Conservation (phyloP, 2,888 invertebrate genomes). For the Polyommatus iphigenia region DNA sequence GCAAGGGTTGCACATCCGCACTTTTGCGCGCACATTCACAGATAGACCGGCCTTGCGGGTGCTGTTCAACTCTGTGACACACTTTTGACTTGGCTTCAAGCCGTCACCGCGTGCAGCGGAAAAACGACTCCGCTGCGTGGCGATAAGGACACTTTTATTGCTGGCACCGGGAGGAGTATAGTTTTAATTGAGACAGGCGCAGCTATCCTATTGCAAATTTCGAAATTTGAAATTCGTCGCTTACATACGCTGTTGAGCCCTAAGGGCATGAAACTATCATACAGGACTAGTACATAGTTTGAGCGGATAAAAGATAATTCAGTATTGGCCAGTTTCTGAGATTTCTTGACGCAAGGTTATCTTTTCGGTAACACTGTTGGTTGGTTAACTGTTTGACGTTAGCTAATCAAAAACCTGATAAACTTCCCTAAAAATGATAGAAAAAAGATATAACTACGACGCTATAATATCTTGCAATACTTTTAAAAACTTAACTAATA, state of each 20-base stretch:
- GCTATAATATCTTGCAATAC: no score
- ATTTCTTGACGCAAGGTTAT: not conserved
- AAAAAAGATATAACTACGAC: no score
- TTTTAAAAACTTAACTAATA: no score
- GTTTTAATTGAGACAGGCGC: conserved; percentile 57
- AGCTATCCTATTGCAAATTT: conserved; percentile 60
- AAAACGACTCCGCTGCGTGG: conserved; percentile 51
- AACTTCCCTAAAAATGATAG: no score
- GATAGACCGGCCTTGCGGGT: conserved; percentile 75
- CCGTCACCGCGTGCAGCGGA: conserved; percentile 54
- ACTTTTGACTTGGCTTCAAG: conserved; percentile 77
- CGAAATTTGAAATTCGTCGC: conserved; percentile 69
- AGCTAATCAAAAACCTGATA: no score
- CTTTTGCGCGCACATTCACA: conserved; percentile 71
- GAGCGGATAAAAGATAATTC: not conserved
- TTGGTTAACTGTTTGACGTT: not conserved
- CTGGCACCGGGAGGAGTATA: conserved; percentile 40
- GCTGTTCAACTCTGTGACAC: conserved; percentile 78
- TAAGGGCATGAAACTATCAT: conserved; percentile 22
- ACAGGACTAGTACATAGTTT: not conserved
- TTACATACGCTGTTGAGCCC: conserved; percentile 30
- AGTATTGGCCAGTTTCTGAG: not conserved
- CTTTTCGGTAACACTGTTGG: not conserved
- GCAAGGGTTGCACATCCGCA: conserved; percentile 64
- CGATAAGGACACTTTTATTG: conserved; percentile 40